A percentile compares a stretch with the other conserved stretches of the same genome.
Evolutionary conservation across 2,888 invertebrate species (phyloP).

Genomic region (Tortricodes alternella): DNA sequence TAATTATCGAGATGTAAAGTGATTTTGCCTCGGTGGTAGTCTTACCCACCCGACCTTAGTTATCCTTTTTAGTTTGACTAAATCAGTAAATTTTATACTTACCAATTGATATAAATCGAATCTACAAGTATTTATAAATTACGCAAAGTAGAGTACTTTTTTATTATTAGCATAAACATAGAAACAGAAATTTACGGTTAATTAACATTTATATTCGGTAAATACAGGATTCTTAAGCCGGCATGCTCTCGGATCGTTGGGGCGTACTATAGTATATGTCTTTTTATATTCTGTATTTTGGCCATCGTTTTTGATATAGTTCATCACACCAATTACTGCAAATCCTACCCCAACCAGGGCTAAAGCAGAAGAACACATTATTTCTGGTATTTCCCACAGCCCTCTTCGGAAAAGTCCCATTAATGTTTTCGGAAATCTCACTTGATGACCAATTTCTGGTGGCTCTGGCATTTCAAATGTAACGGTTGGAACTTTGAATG

Average conservation of each 20-base stretch:
- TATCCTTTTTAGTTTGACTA: too few relatives aligned
- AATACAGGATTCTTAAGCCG: slow-evolving; percentile 26
- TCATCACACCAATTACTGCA: slow-evolving; percentile 1
- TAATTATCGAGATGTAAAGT: too few relatives aligned
- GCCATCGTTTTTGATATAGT: slow-evolving; percentile 55
- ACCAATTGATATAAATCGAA: too few relatives aligned
- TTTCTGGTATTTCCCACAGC: slow-evolving; percentile 84
- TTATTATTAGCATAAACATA: too few relatives aligned
- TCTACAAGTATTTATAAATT: too few relatives aligned
- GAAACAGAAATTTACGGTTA: not conserved
- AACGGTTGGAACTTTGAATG: too few relatives aligned
- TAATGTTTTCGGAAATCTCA: slow-evolving; percentile 25
- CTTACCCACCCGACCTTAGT: too few relatives aligned
- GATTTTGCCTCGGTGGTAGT: too few relatives aligned
- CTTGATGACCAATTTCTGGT: slow-evolving; percentile 28
- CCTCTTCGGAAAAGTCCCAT: slow-evolving; percentile 27
- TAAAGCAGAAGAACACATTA: slow-evolving; percentile 76
- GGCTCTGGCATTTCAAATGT: slow-evolving; percentile 29
- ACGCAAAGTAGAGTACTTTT: too few relatives aligned
- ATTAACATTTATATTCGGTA: slow-evolving; percentile 11
- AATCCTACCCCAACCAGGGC: slow-evolving; percentile 49
- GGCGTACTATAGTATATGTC: slow-evolving; percentile 77
- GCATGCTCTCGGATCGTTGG: slow-evolving; percentile 78
- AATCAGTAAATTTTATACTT: too few relatives aligned
- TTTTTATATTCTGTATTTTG: slow-evolving; percentile 80